These are phyloP conservation scores for Acholoe squamosa DNA, from an alignment of 2,888 invertebrate genomes.

Conservation along the genomic window DNA sequence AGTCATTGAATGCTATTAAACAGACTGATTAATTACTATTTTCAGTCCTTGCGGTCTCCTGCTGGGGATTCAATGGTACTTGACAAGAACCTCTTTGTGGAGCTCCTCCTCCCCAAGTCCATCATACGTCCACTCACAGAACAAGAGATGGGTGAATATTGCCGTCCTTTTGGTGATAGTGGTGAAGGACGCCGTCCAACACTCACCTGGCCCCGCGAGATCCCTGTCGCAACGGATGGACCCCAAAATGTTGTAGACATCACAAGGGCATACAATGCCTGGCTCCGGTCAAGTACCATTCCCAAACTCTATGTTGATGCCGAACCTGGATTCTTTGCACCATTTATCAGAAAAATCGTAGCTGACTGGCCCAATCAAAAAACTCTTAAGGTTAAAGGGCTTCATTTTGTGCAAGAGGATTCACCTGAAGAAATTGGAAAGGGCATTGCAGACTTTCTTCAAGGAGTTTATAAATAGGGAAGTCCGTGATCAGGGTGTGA, in stretches of 20 bases:
- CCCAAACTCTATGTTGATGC: slow-evolving; percentile 66
- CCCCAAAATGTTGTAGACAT: slow-evolving; percentile 64
- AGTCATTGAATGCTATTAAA: no score
- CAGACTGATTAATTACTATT: no score
- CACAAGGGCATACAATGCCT: slow-evolving; percentile 30
- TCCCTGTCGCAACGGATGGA: slow-evolving; percentile 63
- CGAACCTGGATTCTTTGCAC: slow-evolving; percentile 65
- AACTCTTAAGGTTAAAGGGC: slow-evolving; percentile 49
- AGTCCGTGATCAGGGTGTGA: no score
- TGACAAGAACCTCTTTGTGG: slow-evolving; percentile 66
- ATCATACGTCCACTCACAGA: slow-evolving; percentile 61
- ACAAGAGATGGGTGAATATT: slow-evolving; percentile 65
- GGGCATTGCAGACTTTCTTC: slow-evolving; percentile 49
- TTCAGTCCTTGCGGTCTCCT: slow-evolving; percentile 56
- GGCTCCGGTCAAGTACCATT: slow-evolving; percentile 25
- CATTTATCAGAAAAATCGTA: slow-evolving; percentile 28
- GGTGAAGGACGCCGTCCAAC: slow-evolving; percentile 63
- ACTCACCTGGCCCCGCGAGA: slow-evolving; percentile 65
- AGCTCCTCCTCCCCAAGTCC: slow-evolving; percentile 52
- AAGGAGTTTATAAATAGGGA: slow-evolving; percentile 41
- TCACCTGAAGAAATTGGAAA: slow-evolving; percentile 65
- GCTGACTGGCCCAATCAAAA: slow-evolving; percentile 62
- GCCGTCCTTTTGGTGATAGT: slow-evolving; percentile 53
- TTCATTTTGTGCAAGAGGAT: slow-evolving; percentile 67
- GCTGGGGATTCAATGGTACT: slow-evolving; percentile 65